Evolutionary conservation across 2,797 vertebrate genomes (phyloP), one percentile per base, ranked within the genome.

Genomic region (Cynopterus sphinx): DNA sequence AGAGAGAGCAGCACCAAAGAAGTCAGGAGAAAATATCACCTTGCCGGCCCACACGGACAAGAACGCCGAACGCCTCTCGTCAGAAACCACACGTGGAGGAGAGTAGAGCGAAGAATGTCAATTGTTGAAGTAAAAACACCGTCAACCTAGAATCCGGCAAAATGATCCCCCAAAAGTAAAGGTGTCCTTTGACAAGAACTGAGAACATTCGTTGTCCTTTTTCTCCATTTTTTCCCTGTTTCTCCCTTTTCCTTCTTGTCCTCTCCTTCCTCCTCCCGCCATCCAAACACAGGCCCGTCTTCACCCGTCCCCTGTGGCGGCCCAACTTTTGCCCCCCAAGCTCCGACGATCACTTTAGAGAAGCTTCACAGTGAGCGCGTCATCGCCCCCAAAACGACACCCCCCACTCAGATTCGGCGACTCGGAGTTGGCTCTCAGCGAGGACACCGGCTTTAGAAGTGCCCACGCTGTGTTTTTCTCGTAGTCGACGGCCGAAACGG

Each of bases 331-430:
- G n/a, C 24, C 21, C 21, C 24, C n/a, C 22, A 3, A 2, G 55
- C 28, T 11, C 39, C 28, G 11, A 77, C 16, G 2, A 31, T 10
- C 11, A 10, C 9, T 12, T 39, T 8, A 17, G 19, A 41, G 88
- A 41, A 6, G 28, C 10, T 22, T 53, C 85, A 2, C 3, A 0
- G 13, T 7, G 24, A 39, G 1, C 0, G 1, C 10, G 0, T 13
- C 26, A 1, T 2, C 2, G 12, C 33, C n/a, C 33, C 55, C n/a
- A 21, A 28, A 10, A 0, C 26, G 41, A 43, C 19, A 5, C 9
- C 55, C n/a, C 2, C 4, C 3, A 1, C 22, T 26, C 5, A 12
- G 7, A 22, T 28, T 3, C 9, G 12, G 13, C 16, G 57, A 68
- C 2, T 39, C 53, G 0, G 1, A 17, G 1, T 1, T n/a, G 59